Evolutionary conservation across 1,140 invertebrate genomes (phyloP).

Genomic region (Megalopta genalis): DNA sequence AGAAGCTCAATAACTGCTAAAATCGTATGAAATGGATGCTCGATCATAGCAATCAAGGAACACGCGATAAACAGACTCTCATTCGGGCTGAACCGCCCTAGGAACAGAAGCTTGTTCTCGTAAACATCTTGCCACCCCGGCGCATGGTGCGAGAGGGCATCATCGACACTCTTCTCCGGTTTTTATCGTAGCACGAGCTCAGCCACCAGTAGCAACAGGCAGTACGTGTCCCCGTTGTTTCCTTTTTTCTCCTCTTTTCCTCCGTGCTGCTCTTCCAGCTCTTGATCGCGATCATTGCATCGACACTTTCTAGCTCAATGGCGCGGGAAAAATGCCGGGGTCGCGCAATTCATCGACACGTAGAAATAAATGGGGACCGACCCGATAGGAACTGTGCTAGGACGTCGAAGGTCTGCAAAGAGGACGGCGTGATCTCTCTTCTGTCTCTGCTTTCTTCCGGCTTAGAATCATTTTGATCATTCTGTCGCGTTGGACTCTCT

Average conservation of each 20-base stretch:
- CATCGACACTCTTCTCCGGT: constrained; percentile 55
- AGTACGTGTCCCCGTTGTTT: constrained; percentile 49
- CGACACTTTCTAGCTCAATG: constrained; percentile 37
- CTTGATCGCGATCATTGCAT: constrained; percentile 49
- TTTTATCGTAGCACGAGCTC: constrained; percentile 57
- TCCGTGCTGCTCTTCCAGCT: constrained; percentile 33
- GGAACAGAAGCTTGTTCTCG: constrained; percentile 60
- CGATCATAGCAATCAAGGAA: not conserved
- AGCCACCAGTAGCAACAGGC: constrained; percentile 61
- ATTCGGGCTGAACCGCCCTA: constrained; percentile 60
- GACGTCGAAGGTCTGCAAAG: not conserved
- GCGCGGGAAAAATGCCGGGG: constrained; percentile 10
- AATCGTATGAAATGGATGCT: not conserved
- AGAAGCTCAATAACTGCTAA: too few relatives aligned
- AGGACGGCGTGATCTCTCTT: too few relatives aligned
- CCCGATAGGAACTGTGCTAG: not conserved
- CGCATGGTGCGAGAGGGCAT: not conserved
- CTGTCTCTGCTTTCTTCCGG: too few relatives aligned
- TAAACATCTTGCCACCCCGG: constrained; percentile 56
- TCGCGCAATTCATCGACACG: constrained; percentile 12
- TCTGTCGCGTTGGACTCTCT: too few relatives aligned
- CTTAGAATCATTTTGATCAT: too few relatives aligned
- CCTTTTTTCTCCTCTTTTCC: not conserved
- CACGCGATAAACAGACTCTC: constrained; percentile 35
- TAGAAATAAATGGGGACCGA: constrained; percentile 2